These are phyloP conservation scores for Eupithecia pulchellata DNA, from an alignment of 2,888 invertebrate species.

Conservation along the genomic window DNA sequence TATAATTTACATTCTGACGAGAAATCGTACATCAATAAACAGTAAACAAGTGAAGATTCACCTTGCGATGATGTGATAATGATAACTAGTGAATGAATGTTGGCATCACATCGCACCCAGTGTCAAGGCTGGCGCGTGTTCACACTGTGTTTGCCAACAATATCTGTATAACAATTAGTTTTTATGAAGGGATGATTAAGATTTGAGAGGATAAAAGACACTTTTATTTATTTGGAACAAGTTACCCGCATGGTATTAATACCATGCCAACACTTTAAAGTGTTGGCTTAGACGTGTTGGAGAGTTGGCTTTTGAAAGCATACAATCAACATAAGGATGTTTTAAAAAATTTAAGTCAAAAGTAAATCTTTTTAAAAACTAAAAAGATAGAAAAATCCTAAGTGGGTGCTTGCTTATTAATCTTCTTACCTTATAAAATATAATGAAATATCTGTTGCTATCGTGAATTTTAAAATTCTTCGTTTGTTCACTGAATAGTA, in stretches of 20 bases:
- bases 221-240: background rate
- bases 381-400: too few species aligned
- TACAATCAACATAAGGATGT: background rate
- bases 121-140: constrained; percentile 69
- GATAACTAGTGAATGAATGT: constrained; percentile 68
- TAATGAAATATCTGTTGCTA: too few species aligned
- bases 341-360: background rate
- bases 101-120: constrained; percentile 67
- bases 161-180: background rate
- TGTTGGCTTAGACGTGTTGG: background rate
- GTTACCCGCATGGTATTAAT: background rate
- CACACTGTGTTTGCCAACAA: constrained; percentile 56
- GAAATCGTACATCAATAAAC: constrained; percentile 9
- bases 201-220: background rate
- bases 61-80: constrained; percentile 31
- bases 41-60: constrained; percentile 33
- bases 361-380: too few species aligned
- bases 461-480: too few species aligned
- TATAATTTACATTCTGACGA: background rate
- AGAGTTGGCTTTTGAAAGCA: background rate
- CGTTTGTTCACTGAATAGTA: too few species aligned
- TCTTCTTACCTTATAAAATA: too few species aligned
- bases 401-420: too few species aligned
- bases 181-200: background rate
- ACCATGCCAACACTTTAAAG: too few species aligned